phyloP scores from a whole-genome alignment of 2,797 vertebrate genomes.

The Platyrinchus mystaceus region DNA sequence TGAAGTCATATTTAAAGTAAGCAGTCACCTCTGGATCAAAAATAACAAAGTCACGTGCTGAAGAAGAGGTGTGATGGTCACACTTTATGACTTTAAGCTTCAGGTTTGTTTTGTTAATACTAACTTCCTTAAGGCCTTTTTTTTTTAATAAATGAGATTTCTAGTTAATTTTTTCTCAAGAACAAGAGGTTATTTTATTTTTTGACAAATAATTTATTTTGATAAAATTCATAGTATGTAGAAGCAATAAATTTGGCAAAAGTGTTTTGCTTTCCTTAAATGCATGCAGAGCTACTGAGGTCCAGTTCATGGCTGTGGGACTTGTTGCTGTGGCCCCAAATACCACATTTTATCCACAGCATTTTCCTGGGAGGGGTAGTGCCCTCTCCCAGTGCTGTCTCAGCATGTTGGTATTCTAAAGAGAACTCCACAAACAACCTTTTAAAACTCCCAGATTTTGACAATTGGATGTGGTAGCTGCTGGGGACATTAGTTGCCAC shows the following conservation, averaged over 20 bases:
- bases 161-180: background rate
- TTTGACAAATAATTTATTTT: background rate
- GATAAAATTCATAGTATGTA: background rate
- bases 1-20: background rate
- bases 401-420: background rate
- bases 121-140: background rate
- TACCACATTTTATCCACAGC: fast-evolving
- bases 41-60: background rate
- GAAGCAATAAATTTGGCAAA: background rate
- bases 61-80: background rate
- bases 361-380: background rate
- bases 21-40: background rate
- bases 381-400: background rate
- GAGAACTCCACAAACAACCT: background rate
- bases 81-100: background rate
- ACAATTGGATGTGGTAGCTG: background rate
- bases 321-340: background rate
- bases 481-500: no score
- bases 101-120: background rate
- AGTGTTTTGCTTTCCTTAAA: background rate
- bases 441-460: background rate
- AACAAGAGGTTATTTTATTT: background rate
- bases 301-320: background rate
- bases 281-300: background rate
- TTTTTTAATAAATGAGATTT: fast-evolving